A percentile compares a stretch with the other conserved stretches of the same genome.
phyloP scores from a whole-genome alignment of 2,888 invertebrate genomes.

The Papilio gigon region DNA sequence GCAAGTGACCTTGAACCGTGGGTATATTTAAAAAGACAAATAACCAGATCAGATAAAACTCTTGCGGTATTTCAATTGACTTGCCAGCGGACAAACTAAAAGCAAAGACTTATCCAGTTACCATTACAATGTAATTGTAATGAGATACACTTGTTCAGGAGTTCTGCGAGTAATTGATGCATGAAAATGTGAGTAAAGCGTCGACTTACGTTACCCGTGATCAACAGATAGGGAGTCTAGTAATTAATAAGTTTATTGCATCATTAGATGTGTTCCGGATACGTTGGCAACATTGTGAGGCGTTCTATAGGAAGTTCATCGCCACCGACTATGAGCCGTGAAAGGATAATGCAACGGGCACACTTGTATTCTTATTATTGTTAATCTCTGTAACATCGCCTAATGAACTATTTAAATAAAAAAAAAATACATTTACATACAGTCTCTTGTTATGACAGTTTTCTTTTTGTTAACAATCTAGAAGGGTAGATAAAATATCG shows the following conservation, averaged over 20 bases:
- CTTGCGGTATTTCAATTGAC: constrained; percentile 20
- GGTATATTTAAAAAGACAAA: too few relatives aligned
- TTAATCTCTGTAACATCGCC: too few relatives aligned
- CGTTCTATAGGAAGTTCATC: too few relatives aligned
- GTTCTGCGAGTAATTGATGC: constrained; percentile 3
- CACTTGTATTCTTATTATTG: too few relatives aligned
- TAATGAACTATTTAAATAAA: too few relatives aligned
- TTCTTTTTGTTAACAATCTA: not conserved
- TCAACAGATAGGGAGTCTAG: not conserved
- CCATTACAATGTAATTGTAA: constrained; percentile 33
- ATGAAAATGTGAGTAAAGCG: constrained; percentile 17
- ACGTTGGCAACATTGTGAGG: too few relatives aligned
- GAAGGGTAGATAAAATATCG: not conserved
- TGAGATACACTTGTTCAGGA: constrained; percentile 19
- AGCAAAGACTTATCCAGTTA: constrained; percentile 12
- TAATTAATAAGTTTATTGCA: not conserved
- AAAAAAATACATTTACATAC: too few relatives aligned
- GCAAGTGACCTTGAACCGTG: too few relatives aligned
- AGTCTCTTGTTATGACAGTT: too few relatives aligned
- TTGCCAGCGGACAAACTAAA: constrained; percentile 13
- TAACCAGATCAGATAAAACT: not conserved
- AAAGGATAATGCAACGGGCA: too few relatives aligned
- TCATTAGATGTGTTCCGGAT: not conserved
- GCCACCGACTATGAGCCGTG: too few relatives aligned
- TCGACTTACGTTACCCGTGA: not conserved